Base-by-base conservation (phyloP, 2,797 vertebrate species). In the Acanthurus lineatus region DNA sequence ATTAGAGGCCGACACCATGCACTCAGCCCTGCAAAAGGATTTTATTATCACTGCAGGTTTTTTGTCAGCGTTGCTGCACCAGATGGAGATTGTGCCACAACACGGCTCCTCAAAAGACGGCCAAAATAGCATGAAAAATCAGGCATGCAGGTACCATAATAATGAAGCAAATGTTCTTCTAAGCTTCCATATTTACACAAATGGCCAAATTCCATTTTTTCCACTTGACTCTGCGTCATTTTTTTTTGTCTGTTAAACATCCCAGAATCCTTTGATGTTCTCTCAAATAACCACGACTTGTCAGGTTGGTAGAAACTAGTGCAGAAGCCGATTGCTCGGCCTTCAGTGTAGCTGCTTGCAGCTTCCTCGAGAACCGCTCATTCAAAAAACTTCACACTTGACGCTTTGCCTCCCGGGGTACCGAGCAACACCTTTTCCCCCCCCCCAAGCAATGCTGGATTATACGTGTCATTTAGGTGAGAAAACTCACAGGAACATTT, bases 21-120 rank as follows among this genome's bases (percentile, higher is more conserved):
- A 78, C 83, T 86, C 89, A 75, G 79, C 51, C 63, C 76, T 25
- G 84, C 87, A 88, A 74, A 89, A 89, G 83, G 86, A 86, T 93
- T 92, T 88, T 72, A 89, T 91, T 91, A 92, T 90, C 82, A 61
- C 85, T 60, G 76, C 81, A 49, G 76, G 73, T 32, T 81, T 82
- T 88, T 83, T 81, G 73, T 79, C 60, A 75, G 73, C 56, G 9
- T 76, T 69, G 71, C 75, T 78, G 71, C 86, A 85, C 67, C 87
- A 85, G 79, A 45, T 75, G 65, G 66, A 86, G 84, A 87, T 73
- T 44, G 76, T 78, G 64, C 73, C 81, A 76, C 71, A 88, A 89
- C 84, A 83, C 83, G 79, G 83, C 81, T 66, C 65, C 76, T 77
- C 63, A 83, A 81, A 79, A 79, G 84, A 44, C 28, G 28, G 54